Evolutionary conservation across 92 coral and sea anemone species (phyloP), one percentile per base, ranked within the genome.

Genomic region (Paramuricea clavata): DNA sequence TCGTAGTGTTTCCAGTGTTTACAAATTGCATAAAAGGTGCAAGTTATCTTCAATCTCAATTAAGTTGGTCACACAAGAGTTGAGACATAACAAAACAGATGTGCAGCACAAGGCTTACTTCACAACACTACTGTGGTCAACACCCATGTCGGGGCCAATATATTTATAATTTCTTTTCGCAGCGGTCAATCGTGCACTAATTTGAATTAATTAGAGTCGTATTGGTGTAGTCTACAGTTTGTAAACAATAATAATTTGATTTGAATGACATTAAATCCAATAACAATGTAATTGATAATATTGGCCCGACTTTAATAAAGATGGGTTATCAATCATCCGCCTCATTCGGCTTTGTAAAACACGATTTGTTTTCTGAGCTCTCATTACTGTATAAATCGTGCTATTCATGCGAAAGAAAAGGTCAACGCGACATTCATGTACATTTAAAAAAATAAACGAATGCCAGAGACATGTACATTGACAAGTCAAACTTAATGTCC

Each of bases 221-320:
- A 65, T 26, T 65, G 28, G 72, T 65, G 31, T 12, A 31, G 41
- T 15, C 19, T 31, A 65, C 12, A 65, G 35, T 13, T 25, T 31
- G 41, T 31, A 65, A 65, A 65, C 72, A 65, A 65, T 54, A 28
- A 26, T 65, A 65, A 65, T n/a, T 65, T 65, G 36, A 33, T 65
- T 65, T 65, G 19, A 65, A 65, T 54, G 19, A 47, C 54, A 47
- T 47, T 17, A 47, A 47, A 47, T 15, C 54, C 54, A 47, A 47
- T 6, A 47, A 47, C 19, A 15, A 54, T 10, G 26, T 54, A 54
- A 21, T 54, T 54, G 62, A 54, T 54, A 9, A 54, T 54, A 54
- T 54, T 54, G 62, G 62, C 62, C 62, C 11, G 62, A 39, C 10
- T 39, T 39, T 39, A 39, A 4, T 39, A 4, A 4, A 39, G 44